Evolutionary conservation across 2,888 invertebrate genomes (phyloP), one percentile per base, ranked within the genome.

Genomic region (Adineta ricciae): DNA sequence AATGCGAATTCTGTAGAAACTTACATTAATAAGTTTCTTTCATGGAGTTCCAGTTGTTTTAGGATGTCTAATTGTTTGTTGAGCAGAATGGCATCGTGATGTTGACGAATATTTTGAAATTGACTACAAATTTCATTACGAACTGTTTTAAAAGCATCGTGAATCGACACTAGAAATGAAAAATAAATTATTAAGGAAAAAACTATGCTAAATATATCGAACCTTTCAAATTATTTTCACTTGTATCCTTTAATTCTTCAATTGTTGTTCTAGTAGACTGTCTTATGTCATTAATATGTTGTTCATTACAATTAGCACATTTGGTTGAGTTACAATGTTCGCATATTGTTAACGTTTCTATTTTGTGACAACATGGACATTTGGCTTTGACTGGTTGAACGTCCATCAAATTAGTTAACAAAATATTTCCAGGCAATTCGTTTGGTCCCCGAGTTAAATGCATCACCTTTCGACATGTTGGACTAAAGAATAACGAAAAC

Each of bases 371-470:
- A 41, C 41, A 41, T 2, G 78, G 78, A 41, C 78, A 78, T 78
- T 78, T 78, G 38, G 78, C 78, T 41, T 78, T 78, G 2, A 78
- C 78, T 11, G 78, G 78, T 41, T 78, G 78, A n/a, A 78, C 78
- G n/a, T 78, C 78, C 78, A 78, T 78, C n/a, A 78, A 24, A 78
- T n/a, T 78, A 19, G 14, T 41, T 11, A 78, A n/a, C 41, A 78
- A 41, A 9, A 41, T 2, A 78, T 78, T 78, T 24, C 3, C 41
- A 14, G 78, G 41, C 19, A 78, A 41, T 41, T 41, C 41, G 11
- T 78, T 14, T 24, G n/a, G 38, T 9, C 78, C 78, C 14, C 3
- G 38, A 5, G 0, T 24, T n/a, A 78, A 41, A 78, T 3, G 24
- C n/a, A 41, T n/a, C n/a, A 14, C 3, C n/a, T 41, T 78, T 24